A percentile compares a stretch with the other conserved stretches of the same genome.
Evolutionary conservation across 2,888 invertebrate species (phyloP).

Genomic region (Volucella inanis): DNA sequence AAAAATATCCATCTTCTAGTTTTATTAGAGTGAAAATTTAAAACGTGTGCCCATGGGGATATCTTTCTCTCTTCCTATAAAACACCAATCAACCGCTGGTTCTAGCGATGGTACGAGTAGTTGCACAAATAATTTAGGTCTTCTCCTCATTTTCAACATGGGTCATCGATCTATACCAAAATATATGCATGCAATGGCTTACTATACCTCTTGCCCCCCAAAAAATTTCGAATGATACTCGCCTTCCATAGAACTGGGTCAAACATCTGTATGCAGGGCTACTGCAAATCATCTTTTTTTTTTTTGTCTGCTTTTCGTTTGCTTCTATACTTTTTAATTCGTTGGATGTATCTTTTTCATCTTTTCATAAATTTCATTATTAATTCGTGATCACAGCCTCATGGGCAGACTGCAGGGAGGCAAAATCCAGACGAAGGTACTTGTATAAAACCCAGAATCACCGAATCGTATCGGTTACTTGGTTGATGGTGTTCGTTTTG

Average conservation of each 20-base stretch:
- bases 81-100: slow-evolving; percentile 12
- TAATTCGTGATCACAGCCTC: slow-evolving; percentile 66
- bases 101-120: slow-evolving; percentile 3
- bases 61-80: slow-evolving; percentile 8
- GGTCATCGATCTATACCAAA: slow-evolving; percentile 64
- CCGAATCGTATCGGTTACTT: slow-evolving; percentile 64
- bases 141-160: slow-evolving; percentile 44
- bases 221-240: slow-evolving; percentile 53
- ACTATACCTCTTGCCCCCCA: slow-evolving; percentile 38
- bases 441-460: slow-evolving; percentile 47
- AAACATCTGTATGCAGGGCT: slow-evolving; percentile 69
- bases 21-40: slow-evolving; percentile 37
- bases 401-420: not conserved
- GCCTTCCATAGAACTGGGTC: slow-evolving; percentile 60
- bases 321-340: slow-evolving; percentile 65
- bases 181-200: slow-evolving; percentile 45
- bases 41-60: slow-evolving; percentile 28
- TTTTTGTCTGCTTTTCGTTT: not conserved
- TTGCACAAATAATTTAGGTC: slow-evolving; percentile 14
- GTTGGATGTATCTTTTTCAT: slow-evolving; percentile 34
- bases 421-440: slow-evolving; percentile 14
- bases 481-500: slow-evolving; percentile 18
- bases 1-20: slow-evolving; percentile 33
- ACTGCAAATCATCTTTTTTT: slow-evolving; percentile 35
- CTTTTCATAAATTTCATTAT: slow-evolving; percentile 70